Base-by-base conservation (phyloP, 2,113 vertebrate genomes). In the Cairina moschata region DNA sequence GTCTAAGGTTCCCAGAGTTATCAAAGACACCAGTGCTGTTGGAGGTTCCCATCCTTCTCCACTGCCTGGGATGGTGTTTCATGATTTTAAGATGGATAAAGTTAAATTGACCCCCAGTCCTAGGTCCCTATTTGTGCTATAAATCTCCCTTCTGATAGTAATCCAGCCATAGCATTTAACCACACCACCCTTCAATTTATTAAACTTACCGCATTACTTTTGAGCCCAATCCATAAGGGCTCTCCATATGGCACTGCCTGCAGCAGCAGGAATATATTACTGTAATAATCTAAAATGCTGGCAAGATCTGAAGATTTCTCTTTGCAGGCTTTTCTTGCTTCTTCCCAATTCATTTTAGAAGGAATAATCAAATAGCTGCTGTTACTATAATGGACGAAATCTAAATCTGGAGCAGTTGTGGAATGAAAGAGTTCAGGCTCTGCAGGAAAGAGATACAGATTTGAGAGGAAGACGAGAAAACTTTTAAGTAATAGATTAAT, bases 181-280 rank as follows among this genome's bases (percentile, higher is more conserved):
- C 2, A 5, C 28, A 34, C 9, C 22, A 72, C 14, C 5, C 40
- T 32, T 32, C 7, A n/a, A 26, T 63, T 82, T 55, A 78, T 76
- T 79, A 38, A 66, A 80, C 97, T 98, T 98, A 99, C 99, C 99
- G 98, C 88, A 48, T 99, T 99, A 94, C 97, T 99, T 96, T 99
- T 99, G 88, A 99, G 98, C 32, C 98, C 99, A 17, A 99, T 99
- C 99, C 99, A 99, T 46, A 99, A 55, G 4, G 98, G 97, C 36
- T 98, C 97, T 11, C 97, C 98, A 90, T 97, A 55, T 21, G 95
- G 97, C 17, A 56, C 73, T 68, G 98, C 96, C 34, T 96, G 96
- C 71, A 99, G 93, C 67, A 92, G 94, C 23, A 98, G 72, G 69
- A 98, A 98, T 31, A 98, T 97, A 29, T 99, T 97, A 42, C 85